Evolutionary conservation across 1,140 invertebrate genomes (phyloP).

Genomic region (Physella acuta): DNA sequence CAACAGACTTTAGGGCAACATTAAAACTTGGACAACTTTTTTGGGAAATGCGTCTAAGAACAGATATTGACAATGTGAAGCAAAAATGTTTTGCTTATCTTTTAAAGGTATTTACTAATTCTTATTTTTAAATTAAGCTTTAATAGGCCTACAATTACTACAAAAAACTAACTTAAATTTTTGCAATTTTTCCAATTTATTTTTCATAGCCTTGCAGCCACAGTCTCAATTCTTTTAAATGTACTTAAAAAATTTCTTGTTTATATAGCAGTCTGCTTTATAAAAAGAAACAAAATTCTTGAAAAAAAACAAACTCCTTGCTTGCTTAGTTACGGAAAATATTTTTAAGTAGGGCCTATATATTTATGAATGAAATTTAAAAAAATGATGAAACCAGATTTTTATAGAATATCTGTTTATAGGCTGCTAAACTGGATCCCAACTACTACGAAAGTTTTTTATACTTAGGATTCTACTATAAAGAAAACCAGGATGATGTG

Average conservation of each 20-base stretch:
- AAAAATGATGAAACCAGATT: no score
- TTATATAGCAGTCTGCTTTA: no score
- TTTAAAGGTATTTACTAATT: slow-evolving; percentile 29
- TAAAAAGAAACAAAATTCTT: no score
- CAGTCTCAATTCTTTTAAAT: no score
- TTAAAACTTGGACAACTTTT: slow-evolving; percentile 67
- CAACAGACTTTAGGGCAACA: slow-evolving; percentile 26
- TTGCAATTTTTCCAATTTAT: no score
- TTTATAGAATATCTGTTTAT: slow-evolving; percentile 68
- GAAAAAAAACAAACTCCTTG: no score
- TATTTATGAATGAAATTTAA: no score
- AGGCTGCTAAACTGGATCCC: slow-evolving; percentile 74
- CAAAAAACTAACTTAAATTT: no score
- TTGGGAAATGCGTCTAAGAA: slow-evolving; percentile 65
- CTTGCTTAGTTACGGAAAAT: no score
- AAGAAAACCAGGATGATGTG: slow-evolving; percentile 51
- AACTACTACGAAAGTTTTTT: slow-evolving; percentile 74
- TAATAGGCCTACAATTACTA: neutral
- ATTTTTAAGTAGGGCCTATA: no score
- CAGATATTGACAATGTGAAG: slow-evolving; percentile 19
- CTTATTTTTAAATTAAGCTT: neutral
- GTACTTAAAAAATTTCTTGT: no score
- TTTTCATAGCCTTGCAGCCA: no score
- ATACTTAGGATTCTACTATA: slow-evolving; percentile 77
- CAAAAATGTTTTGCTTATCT: slow-evolving; percentile 37